Base-by-base conservation (phyloP, 2,888 invertebrate genomes). In the Biston stratarius region DNA sequence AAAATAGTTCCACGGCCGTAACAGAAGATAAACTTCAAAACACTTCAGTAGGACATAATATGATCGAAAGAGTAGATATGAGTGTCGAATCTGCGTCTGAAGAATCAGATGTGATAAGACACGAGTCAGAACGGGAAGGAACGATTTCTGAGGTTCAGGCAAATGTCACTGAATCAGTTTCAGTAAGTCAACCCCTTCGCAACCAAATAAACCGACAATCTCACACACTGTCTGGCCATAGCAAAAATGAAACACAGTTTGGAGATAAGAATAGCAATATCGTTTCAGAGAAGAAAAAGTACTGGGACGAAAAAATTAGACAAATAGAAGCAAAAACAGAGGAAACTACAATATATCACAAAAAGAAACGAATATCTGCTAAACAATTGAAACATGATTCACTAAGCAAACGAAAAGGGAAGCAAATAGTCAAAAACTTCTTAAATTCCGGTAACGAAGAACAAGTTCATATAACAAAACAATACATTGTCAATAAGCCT, bases 101-200 rank as follows among this genome's bases (percentile, higher is more conserved):
- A 77, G 66, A 62, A 64, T 70, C 92, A 94, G 94, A 94, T 91
- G 94, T 94, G 94, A 94, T 89, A 79, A 92, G 92, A 94, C 90
- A 88, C 80, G 79, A 80, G 74, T 79, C 77, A 70, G 69, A 81
- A 81, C 74, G 82, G 80, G 91, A 91, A 89, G 91, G 90, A 82
- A 82, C 79, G 94, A 94, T 93, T 94, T 94, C 94, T 91, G 92
- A 92, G 91, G 90, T 94, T 94, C 94, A 94, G 94, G 76, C 85
- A 84, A 88, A 85, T 86, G 89, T 84, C 86, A 90, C 93, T 94
- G 94, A 94, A 93, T 94, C 90, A 82, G 82, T 86, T 88, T 92
- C 92, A 93, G 94, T 78, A 94, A 94, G 93, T 94, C 93, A 85
- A 77, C 77, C 80, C 91, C 92, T 93, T 92, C 90, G 78, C 70